These are phyloP conservation scores for Atrichornis clamosus DNA, from an alignment of 2,113 vertebrate genomes.

Conservation along the genomic window DNA sequence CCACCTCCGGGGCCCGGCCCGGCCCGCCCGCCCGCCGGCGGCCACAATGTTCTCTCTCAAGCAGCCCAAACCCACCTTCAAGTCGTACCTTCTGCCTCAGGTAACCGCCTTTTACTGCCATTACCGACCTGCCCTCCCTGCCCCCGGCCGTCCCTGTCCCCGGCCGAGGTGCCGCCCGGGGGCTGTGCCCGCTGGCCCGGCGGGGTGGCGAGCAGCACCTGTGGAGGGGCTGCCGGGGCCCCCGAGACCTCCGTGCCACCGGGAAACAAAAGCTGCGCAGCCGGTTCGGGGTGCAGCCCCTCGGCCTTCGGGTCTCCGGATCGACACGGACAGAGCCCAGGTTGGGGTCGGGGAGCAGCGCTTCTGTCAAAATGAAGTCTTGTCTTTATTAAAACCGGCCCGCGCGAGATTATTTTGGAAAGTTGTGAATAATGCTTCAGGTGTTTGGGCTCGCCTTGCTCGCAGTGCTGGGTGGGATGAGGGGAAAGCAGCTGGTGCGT, in stretches of 20 bases:
- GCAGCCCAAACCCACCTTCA: slow-evolving; percentile 86
- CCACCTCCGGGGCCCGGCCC: neutral
- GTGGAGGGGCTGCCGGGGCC: neutral
- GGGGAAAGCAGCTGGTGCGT: neutral
- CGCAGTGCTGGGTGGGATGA: neutral
- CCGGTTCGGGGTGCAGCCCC: neutral
- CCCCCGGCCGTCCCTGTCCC: neutral
- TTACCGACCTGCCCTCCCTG: neutral
- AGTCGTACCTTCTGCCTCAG: slow-evolving; percentile 88
- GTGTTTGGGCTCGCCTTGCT: neutral
- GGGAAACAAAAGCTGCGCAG: neutral
- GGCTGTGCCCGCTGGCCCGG: neutral
- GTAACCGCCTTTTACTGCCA: slow-evolving; percentile 56
- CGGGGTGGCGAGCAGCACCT: neutral
- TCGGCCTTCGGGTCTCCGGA: neutral
- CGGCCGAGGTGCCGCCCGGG: neutral
- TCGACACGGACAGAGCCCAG: neutral
- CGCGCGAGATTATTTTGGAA: accelerated
- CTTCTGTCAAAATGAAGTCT: accelerated
- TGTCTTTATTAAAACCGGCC: neutral
- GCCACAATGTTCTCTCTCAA: slow-evolving; percentile 85
- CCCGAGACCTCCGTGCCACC: neutral
- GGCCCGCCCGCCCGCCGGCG: neutral
- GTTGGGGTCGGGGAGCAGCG: accelerated
- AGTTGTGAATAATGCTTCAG: neutral